Conservation (phyloP, 1,140 invertebrate species). For the Sarcophaga peregrina region DNA sequence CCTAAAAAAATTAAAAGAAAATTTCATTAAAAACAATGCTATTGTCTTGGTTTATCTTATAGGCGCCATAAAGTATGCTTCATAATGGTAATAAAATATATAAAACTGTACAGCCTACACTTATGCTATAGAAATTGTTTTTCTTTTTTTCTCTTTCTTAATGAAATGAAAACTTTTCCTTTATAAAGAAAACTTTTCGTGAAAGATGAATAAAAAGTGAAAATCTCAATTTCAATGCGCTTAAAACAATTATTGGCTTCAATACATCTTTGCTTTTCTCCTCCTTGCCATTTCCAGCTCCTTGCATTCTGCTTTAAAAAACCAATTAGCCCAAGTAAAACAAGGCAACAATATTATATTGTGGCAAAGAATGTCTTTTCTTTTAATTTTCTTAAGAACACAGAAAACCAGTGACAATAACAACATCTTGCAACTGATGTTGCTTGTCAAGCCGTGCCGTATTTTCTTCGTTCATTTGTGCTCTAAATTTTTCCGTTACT, state of each 20-base stretch:
- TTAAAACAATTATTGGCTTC: constrained; percentile 19
- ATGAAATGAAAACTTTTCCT: constrained; percentile 4
- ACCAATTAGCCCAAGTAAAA: no score
- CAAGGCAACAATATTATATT: no score
- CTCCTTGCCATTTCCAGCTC: no score
- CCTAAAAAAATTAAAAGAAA: neutral
- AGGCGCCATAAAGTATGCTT: neutral
- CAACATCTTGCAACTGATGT: neutral
- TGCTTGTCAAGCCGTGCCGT: neutral
- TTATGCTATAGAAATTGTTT: no score
- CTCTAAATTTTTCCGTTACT: no score
- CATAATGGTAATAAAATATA: neutral
- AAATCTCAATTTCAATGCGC: neutral
- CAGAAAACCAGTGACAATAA: no score
- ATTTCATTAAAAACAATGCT: neutral
- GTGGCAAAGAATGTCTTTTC: no score
- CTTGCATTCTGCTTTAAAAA: no score
- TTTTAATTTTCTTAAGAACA: no score
- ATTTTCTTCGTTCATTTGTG: no score
- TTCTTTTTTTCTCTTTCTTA: neutral
- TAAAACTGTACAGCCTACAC: no score
- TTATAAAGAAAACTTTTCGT: neutral
- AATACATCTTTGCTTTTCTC: neutral
- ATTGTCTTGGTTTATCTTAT: neutral
- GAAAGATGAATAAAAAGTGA: neutral